Conservation (phyloP, 2,113 vertebrate genomes). For the Oncorhynchus masou region DNA sequence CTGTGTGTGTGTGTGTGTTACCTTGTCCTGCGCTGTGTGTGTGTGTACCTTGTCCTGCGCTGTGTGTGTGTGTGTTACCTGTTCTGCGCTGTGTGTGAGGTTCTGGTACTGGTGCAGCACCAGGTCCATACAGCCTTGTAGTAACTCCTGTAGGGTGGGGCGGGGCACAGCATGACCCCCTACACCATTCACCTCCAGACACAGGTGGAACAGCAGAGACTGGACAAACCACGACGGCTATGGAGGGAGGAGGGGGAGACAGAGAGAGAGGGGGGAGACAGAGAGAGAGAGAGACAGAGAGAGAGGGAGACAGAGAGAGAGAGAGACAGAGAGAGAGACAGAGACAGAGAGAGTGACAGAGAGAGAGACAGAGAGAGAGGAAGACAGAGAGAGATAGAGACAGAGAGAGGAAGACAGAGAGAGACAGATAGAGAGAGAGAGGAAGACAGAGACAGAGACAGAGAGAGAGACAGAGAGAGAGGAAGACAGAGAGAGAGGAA, state of each 20-base stretch:
- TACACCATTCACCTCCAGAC: constrained; percentile 88
- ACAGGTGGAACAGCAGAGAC: constrained; percentile 89
- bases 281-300: no score
- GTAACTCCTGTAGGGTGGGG: constrained; percentile 84
- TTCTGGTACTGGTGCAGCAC: constrained; percentile 79
- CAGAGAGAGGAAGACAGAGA: accelerated
- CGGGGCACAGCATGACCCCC: constrained; percentile 89
- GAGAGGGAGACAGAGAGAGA: no score
- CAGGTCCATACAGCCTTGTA: constrained; percentile 77
- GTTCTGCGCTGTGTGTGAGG: constrained; percentile 70
- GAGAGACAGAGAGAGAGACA: accelerated
- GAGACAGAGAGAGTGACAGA: no score
- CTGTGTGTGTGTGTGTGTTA: constrained; percentile 10
- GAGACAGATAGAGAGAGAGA: no score
- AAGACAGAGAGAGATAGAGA: no score
- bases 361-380: accelerated
- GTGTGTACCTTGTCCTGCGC: constrained; percentile 67
- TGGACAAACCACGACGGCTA: constrained; percentile 93
- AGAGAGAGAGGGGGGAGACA: no score
- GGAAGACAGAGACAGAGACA: accelerated
- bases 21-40: neutral
- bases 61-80: no score
- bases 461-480: accelerated
- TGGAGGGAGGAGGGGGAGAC: neutral
- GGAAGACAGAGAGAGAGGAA: no score